A percentile compares a stretch with the other conserved stretches of the same genome.
Conservation (phyloP, 2,888 invertebrate species). For the Drosophila tanythrix region DNA sequence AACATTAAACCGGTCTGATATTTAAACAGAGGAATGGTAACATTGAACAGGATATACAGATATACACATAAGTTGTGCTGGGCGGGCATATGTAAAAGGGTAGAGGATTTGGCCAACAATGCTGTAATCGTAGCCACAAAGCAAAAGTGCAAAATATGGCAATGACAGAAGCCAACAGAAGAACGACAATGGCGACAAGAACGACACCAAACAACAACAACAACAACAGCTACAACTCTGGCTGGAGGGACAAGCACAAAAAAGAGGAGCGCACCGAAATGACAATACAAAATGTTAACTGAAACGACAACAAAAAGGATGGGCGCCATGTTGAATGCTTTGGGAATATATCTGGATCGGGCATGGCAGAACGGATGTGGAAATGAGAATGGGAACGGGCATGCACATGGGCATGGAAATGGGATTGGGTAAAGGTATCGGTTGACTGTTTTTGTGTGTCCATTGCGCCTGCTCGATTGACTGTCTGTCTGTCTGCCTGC, state of each 20-base stretch:
- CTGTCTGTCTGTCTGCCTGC: slow-evolving; percentile 7
- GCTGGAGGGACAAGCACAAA: slow-evolving; percentile 11
- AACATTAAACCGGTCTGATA: background rate
- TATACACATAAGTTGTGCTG: background rate
- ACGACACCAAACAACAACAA: slow-evolving; percentile 6
- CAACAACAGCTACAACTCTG: slow-evolving; percentile 11
- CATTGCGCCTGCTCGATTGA: slow-evolving; percentile 31
- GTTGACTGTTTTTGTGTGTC: slow-evolving; percentile 14
- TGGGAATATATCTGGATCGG: slow-evolving; percentile 56
- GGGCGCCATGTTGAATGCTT: slow-evolving; percentile 60
- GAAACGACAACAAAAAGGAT: slow-evolving; percentile 56
- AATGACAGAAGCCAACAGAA: slow-evolving; percentile 51
- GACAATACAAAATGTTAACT: slow-evolving; percentile 45
- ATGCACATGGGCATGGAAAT: background rate
- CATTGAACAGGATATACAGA: background rate
- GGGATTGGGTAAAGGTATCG: background rate
- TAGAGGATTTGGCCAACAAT: slow-evolving; percentile 28
- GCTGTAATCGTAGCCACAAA: slow-evolving; percentile 34
- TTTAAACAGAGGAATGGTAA: background rate
- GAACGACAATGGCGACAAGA: slow-evolving; percentile 18
- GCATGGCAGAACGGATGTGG: slow-evolving; percentile 3
- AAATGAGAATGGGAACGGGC: background rate
- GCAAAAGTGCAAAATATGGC: slow-evolving; percentile 68
- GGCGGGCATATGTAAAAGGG: background rate
- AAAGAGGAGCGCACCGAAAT: slow-evolving; percentile 17